Base-by-base conservation (phyloP, 23 tunicate genomes). In the Halocynthia aurantium region DNA sequence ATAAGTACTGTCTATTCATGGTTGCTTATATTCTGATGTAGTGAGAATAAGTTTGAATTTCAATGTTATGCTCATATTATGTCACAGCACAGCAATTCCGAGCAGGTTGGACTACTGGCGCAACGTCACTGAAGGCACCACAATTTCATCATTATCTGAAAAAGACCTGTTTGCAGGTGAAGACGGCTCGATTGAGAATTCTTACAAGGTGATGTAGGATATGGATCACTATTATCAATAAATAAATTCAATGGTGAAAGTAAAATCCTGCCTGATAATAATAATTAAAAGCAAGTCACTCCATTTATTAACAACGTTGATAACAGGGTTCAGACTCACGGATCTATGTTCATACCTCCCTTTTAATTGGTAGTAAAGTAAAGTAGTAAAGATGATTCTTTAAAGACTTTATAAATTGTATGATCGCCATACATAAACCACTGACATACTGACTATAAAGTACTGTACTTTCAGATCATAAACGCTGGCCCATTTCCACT, bases 401-500 rank as follows among this genome's bases (percentile, higher is more conserved):
- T 0, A 4, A 31, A 31, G 44, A 31, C 44, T 31, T n/a, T 31
- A 4, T 31, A 0, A 31, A 1, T 31, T 31, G 44, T 31, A 31
- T 31, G 44, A 31, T 31, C 44, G 44, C 44, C 44, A 31, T 31
- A 31, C 44, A 31, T 31, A 31, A 31, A 31, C 44, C 4, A 31
- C 44, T 31, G 44, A 31, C 1, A 31, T 31, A 31, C 44, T 31
- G 44, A 31, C 2, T 21, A 1, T 4, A 68, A 15, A 19, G 21
- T 22, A 68, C n/a, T 18, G 40, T 71, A 50, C 2, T 50, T 71
- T 9, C 64, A 71, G 76, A 52, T 71, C 0, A 21, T 40, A 15
- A 71, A 71, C 50, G 18, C 76, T 22, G 76, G 76, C 40, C 76
- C 76, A 9, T 71, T 71, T 15, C 12, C 64, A 17, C 22, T 71